Conservation (phyloP, 2,797 vertebrate species). For the Chrysocyon brachyurus region DNA sequence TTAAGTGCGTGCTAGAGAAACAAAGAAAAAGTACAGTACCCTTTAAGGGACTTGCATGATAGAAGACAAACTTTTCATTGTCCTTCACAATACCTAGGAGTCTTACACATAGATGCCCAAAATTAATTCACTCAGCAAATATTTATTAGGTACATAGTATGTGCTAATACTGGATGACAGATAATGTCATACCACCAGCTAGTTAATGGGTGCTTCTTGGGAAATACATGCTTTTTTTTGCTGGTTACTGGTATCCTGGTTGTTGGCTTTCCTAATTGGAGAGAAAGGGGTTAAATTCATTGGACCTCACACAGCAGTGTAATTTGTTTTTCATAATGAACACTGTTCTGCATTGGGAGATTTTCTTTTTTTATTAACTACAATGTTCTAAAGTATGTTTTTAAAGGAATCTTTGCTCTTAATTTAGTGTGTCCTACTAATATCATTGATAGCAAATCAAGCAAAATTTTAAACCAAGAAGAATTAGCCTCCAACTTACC, state of each 20-base stretch:
- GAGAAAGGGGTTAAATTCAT: constrained; percentile 44
- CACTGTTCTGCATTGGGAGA: constrained; percentile 11
- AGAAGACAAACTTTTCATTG: not conserved
- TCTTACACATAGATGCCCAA: not conserved
- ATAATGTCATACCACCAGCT: not conserved
- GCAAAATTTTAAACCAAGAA: constrained; percentile 36
- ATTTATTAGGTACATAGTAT: not conserved
- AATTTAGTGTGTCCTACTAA: constrained; percentile 2
- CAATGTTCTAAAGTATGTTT: constrained; percentile 49
- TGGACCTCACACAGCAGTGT: not conserved
- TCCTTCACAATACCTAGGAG: not conserved
- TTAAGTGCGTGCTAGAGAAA: not conserved
- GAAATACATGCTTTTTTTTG: constrained; percentile 39
- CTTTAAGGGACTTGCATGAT: not conserved
- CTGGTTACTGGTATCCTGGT: not conserved
- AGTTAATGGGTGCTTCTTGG: constrained; percentile 21
- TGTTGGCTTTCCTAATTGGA: constrained; percentile 38
- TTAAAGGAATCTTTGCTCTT: not conserved
- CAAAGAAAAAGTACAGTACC: not conserved
- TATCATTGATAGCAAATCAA: constrained; percentile 4
- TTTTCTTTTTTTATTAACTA: constrained; percentile 21
- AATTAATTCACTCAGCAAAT: constrained; percentile 49
- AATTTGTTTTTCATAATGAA: constrained; percentile 57
- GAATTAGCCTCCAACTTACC: not conserved
- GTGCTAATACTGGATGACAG: not conserved